These are phyloP conservation scores for Luffia ferchaultella DNA, from an alignment of 2,888 invertebrate genomes.

Conservation along the genomic window DNA sequence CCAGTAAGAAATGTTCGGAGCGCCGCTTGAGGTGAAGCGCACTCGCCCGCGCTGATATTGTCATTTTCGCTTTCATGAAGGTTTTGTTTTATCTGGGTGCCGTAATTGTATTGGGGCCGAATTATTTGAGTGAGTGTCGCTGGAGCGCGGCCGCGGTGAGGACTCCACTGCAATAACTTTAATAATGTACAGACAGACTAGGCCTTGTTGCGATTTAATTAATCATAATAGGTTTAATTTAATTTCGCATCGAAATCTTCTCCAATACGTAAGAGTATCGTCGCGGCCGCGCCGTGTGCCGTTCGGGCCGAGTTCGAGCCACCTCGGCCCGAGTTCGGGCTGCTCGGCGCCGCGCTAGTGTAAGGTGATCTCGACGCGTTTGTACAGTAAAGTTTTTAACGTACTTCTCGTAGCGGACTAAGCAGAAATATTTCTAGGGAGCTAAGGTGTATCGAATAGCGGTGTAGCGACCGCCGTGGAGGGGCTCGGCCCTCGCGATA, in stretches of 20 bases:
- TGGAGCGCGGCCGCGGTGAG: slow-evolving; percentile 9
- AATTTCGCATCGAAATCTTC: slow-evolving; percentile 38
- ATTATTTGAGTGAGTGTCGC: slow-evolving; percentile 6
- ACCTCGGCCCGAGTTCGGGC: no score
- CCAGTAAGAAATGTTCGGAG: no score
- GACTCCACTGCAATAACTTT: slow-evolving; percentile 18
- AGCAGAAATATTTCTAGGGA: slow-evolving; percentile 62
- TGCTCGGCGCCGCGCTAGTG: slow-evolving; percentile 9
- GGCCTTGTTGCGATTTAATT: no score
- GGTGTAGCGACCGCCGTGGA: background rate
- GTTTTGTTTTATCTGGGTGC: no score
- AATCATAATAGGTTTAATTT: slow-evolving; percentile 40
- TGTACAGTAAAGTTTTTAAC: slow-evolving; percentile 53
- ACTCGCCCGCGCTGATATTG: no score
- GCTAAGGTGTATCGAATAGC: slow-evolving; percentile 46
- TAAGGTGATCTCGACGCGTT: background rate
- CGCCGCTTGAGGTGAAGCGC: no score
- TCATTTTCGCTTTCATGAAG: no score
- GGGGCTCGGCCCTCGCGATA: background rate
- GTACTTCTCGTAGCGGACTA: slow-evolving; percentile 57
- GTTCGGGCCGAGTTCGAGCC: no score
- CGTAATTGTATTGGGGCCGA: no score
- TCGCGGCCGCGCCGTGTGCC: slow-evolving; percentile 32
- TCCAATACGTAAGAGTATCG: slow-evolving; percentile 19
- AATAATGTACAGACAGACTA: no score